A percentile compares a stretch with the other conserved stretches of the same genome.
These are phyloP conservation scores for Latrodectus geometricus DNA, from an alignment of 1,140 invertebrate genomes.

Conservation along the genomic window DNA sequence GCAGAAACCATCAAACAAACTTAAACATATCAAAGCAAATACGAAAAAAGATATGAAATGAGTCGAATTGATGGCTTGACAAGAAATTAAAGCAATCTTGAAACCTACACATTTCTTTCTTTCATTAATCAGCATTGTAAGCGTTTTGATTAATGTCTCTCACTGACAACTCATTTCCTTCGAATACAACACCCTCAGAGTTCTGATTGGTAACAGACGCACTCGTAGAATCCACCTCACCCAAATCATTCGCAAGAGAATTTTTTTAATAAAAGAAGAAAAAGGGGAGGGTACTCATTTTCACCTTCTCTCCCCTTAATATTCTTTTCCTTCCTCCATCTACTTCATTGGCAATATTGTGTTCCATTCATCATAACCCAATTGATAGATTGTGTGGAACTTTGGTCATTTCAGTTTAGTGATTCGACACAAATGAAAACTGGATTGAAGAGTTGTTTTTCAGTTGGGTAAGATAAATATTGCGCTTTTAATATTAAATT, in stretches of 20 bases:
- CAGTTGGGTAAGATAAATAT: too few relatives aligned
- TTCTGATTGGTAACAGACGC: conserved; percentile 56
- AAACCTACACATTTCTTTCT: conserved; percentile 41
- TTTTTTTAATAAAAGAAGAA: background rate
- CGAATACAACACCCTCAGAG: conserved; percentile 46
- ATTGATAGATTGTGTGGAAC: background rate
- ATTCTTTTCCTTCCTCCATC: background rate
- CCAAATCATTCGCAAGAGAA: background rate
- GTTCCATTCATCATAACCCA: conserved; percentile 2
- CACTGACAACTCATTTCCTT: conserved; percentile 60
- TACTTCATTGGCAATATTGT: background rate
- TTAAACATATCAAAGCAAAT: conserved; percentile 3
- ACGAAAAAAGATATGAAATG: background rate
- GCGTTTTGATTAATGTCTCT: conserved; percentile 50
- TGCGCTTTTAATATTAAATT: too few relatives aligned
- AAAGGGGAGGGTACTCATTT: conserved; percentile 1
- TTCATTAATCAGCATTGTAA: conserved; percentile 48
- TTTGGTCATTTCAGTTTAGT: too few relatives aligned
- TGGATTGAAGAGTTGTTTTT: too few relatives aligned
- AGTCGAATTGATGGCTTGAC: background rate
- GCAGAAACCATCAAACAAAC: background rate
- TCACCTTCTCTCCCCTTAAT: background rate
- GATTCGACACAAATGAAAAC: too few relatives aligned
- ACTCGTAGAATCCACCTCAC: conserved; percentile 16
- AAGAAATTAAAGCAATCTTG: conserved; percentile 33